Conservation (phyloP, 2,888 invertebrate genomes). For the Operophtera brumata region DNA sequence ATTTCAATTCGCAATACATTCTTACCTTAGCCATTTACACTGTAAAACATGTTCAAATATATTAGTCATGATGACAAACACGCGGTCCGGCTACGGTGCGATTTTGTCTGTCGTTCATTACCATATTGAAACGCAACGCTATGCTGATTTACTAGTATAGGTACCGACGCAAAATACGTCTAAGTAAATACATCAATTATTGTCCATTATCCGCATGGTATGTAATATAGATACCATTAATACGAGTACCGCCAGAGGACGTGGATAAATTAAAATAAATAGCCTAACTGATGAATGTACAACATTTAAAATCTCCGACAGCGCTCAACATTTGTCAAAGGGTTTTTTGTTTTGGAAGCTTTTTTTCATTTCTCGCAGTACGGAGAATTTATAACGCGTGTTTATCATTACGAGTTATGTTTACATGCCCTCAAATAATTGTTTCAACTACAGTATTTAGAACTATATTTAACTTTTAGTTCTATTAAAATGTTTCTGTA, state of each 20-base stretch:
- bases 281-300: constrained; percentile 29
- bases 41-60: too few species aligned
- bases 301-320: constrained; percentile 31
- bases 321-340: constrained; percentile 33
- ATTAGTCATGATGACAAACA: too few species aligned
- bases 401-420: constrained; percentile 7
- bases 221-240: constrained; percentile 8
- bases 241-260: constrained; percentile 19
- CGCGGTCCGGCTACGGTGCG: too few species aligned
- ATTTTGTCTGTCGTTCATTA: too few species aligned
- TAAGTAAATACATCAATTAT: neutral
- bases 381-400: constrained; percentile 8
- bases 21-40: too few species aligned
- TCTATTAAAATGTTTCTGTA: neutral
- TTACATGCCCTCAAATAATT: neutral
- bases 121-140: too few species aligned
- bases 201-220: neutral
- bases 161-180: neutral
- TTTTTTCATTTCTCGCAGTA: constrained; percentile 22
- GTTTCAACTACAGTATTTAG: neutral
- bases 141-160: too few species aligned
- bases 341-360: constrained; percentile 22
- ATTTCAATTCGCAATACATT: too few species aligned
- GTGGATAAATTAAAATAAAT: constrained; percentile 26
- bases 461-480: neutral